Evolutionary conservation across 2,113 vertebrate species (phyloP).

Genomic region (Pheucticus melanocephalus): DNA sequence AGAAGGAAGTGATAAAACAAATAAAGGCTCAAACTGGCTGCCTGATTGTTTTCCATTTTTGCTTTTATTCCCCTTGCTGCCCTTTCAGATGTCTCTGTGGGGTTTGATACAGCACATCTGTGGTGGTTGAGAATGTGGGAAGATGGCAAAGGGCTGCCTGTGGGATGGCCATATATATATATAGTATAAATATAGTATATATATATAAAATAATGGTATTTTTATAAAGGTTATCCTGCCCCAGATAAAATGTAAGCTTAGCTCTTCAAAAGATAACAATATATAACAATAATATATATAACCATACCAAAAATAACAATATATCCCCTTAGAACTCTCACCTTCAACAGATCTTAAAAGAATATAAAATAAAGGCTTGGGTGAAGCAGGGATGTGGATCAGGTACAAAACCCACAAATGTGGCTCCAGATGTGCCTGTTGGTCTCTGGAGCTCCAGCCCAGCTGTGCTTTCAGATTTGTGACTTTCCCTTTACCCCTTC

Average conservation of each 20-base stretch:
- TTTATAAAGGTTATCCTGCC: no score
- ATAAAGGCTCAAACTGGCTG: not conserved
- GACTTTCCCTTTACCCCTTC: not conserved
- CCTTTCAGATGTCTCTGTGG: not conserved
- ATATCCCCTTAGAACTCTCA: not conserved
- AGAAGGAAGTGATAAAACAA: not conserved
- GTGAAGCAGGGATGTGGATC: not conserved
- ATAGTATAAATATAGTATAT: no score
- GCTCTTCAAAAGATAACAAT: no score
- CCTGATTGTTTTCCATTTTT: not conserved
- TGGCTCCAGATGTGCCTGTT: fast-evolving
- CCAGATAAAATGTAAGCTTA: no score
- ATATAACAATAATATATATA: no score
- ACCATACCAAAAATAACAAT: not conserved
- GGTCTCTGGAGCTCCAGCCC: not conserved
- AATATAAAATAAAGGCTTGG: not conserved
- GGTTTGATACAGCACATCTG: fast-evolving
- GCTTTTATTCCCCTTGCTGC: not conserved
- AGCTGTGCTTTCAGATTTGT: not conserved
- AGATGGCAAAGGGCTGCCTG: not conserved
- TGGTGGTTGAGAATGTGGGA: not conserved
- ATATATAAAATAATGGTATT: no score
- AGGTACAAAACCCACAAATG: not conserved
- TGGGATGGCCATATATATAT: not conserved
- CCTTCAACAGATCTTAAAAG: not conserved